Evolutionary conservation across 2,888 invertebrate genomes (phyloP), one percentile per base, ranked within the genome.

Genomic region (Bedellia somnulentella): DNA sequence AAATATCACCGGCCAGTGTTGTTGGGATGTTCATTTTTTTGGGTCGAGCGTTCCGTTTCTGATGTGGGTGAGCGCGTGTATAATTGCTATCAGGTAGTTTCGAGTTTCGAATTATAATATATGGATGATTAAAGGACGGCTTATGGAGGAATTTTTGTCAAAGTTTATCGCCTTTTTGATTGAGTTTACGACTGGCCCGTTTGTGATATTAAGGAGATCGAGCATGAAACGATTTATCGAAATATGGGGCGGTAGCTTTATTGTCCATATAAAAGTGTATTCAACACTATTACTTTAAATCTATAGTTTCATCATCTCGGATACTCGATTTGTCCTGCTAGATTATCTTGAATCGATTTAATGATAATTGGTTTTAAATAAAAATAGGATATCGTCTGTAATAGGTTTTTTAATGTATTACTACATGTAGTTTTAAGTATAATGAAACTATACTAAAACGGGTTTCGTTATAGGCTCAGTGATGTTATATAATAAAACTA

Each of bases 141-240:
- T 68, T 73, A 71, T 62, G 54, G 57, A 64, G 66, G 70, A 73
- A 68, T 73, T 71, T 70, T 73, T 73, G 75, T 70, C 75, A 75
- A 71, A 67, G 52, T 73, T 67, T 73, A 73, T 73, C 56, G 66
- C 55, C 59, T 43, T 68, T 75, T 63, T 73, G 73, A 73, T 75
- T 68, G 71, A 73, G 73, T 68, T 73, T 68, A 75, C 54, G 66
- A 61, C 60, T 59, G 42, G 34, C 26, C 34, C 33, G 44, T 39
- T 42, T 40, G 40, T 37, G 37, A 37, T 38, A 6, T 44, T 40
- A 40, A 46, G 39, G 47, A 47, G 49, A 57, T 44, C 46, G 48
- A 34, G 47, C 52, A 53, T 53, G 53, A 54, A 57, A 57, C 41
- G 50, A 55, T 52, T 52, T 44, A 39, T 37, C 36, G 42, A 42